A percentile compares a stretch with the other conserved stretches of the same genome.
phyloP scores from a whole-genome alignment of 2,113 vertebrate genomes.

The Orthochromis indermauri region DNA sequence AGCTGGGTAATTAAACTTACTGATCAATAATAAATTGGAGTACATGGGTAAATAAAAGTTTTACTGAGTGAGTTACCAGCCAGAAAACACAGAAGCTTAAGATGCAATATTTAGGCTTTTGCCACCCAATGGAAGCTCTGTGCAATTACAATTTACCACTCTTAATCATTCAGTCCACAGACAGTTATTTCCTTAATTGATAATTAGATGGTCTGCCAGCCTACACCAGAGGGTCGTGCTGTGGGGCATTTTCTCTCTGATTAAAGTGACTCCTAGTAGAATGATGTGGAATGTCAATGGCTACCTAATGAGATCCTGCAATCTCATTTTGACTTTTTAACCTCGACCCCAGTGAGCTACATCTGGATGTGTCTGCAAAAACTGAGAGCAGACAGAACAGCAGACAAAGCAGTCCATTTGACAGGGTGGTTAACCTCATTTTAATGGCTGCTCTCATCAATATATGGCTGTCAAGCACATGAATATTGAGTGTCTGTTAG shows the following conservation, averaged over 20 bases:
- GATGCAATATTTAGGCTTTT: fast-evolving
- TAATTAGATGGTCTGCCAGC: slow-evolving; percentile 8
- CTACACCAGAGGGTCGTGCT: neutral
- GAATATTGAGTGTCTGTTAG: neutral
- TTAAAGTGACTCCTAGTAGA: slow-evolving; percentile 31
- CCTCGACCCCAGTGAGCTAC: neutral
- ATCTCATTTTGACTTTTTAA: slow-evolving; percentile 14
- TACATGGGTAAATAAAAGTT: neutral
- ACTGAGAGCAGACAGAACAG: neutral
- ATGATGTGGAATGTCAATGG: slow-evolving; percentile 18
- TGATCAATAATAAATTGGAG: neutral
- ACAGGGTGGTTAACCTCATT: slow-evolving; percentile 4
- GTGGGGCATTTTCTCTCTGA: neutral
- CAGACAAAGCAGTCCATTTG: neutral
- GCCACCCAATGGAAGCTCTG: neutral
- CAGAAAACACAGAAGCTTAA: neutral
- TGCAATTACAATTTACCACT: neutral
- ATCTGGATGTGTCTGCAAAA: neutral
- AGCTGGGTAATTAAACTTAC: neutral
- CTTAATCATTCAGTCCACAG: neutral
- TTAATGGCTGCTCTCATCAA: neutral
- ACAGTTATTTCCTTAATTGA: slow-evolving; percentile 12
- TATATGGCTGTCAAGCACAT: neutral
- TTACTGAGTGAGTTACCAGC: neutral
- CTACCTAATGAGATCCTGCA: slow-evolving; percentile 31